phyloP scores from a whole-genome alignment of 2,113 vertebrate species.

The Anseranas semipalmata region DNA sequence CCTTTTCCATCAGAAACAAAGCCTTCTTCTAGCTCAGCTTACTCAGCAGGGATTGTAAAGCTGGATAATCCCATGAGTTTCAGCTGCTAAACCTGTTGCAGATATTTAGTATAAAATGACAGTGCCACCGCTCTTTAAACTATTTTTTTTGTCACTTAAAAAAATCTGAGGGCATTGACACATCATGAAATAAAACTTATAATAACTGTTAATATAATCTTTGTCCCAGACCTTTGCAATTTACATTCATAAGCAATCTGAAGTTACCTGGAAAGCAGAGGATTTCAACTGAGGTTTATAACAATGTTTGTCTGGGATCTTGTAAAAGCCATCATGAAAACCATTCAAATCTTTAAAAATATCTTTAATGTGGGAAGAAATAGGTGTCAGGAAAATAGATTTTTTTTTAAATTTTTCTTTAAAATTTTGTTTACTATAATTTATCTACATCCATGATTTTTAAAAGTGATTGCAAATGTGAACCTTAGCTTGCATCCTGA shows the following conservation, averaged over 20 bases:
- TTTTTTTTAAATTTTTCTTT: not conserved
- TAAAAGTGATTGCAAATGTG: not conserved
- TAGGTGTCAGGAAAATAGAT: not conserved
- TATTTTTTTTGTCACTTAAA: not conserved
- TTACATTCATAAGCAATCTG: not conserved
- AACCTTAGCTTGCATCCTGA: not conserved
- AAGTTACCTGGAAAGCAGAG: not conserved
- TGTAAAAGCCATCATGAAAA: not conserved
- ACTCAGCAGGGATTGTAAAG: conserved; percentile 29
- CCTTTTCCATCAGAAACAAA: conserved; percentile 61
- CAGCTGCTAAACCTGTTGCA: conserved; percentile 51
- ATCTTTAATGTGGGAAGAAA: not conserved
- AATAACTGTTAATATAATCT: not conserved
- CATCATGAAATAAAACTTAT: not conserved
- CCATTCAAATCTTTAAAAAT: not conserved
- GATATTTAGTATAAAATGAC: conserved; percentile 49
- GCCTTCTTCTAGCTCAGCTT: conserved; percentile 34
- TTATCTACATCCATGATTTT: not conserved
- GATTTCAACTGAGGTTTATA: not conserved
- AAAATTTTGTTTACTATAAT: not conserved
- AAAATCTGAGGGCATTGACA: not conserved
- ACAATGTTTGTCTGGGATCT: not conserved
- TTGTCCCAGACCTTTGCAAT: not conserved
- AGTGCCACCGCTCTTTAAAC: not conserved
- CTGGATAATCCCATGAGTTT: conserved; percentile 42